Conservation (phyloP, 2,888 invertebrate genomes). For the Chromoteleia sp. region DNA sequence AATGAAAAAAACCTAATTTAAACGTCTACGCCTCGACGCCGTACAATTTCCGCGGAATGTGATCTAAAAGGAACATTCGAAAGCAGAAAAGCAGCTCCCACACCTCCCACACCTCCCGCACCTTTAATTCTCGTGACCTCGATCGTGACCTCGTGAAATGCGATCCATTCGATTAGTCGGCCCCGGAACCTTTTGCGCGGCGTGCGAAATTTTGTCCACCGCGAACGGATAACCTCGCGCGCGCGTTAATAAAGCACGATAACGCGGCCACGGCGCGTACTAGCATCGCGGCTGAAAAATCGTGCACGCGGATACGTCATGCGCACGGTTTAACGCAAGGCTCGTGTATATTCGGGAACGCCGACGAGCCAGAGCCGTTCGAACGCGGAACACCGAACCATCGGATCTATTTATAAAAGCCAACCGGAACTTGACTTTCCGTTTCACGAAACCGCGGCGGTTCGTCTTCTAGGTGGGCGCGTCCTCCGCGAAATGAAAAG, state of each 20-base stretch:
- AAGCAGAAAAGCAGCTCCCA: conserved; percentile 1
- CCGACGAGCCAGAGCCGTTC: conserved; percentile 38
- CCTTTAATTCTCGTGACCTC: conserved; percentile 16
- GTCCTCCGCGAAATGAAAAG: conserved; percentile 35
- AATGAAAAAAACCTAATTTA: no score
- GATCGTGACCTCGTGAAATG: no score
- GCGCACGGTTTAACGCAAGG: conserved; percentile 28
- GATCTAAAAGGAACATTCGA: not conserved
- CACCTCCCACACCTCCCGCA: conserved; percentile 13
- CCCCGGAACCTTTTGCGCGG: no score
- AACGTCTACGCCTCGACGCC: no score
- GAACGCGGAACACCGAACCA: conserved; percentile 56
- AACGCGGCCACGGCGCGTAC: no score
- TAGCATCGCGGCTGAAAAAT: conserved; percentile 13
- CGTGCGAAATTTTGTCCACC: not conserved
- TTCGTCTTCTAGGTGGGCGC: conserved; percentile 47
- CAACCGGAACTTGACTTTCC: conserved; percentile 71
- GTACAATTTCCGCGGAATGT: no score
- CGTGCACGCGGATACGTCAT: conserved; percentile 30
- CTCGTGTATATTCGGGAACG: conserved; percentile 31
- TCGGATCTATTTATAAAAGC: conserved; percentile 70
- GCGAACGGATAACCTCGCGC: not conserved
- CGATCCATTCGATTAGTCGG: not conserved
- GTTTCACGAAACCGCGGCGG: conserved; percentile 58
- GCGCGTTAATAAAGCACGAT: not conserved